Evolutionary conservation across 2,888 invertebrate genomes (phyloP), one percentile per base, ranked within the genome.

Genomic region (Cheilosia pagana): DNA sequence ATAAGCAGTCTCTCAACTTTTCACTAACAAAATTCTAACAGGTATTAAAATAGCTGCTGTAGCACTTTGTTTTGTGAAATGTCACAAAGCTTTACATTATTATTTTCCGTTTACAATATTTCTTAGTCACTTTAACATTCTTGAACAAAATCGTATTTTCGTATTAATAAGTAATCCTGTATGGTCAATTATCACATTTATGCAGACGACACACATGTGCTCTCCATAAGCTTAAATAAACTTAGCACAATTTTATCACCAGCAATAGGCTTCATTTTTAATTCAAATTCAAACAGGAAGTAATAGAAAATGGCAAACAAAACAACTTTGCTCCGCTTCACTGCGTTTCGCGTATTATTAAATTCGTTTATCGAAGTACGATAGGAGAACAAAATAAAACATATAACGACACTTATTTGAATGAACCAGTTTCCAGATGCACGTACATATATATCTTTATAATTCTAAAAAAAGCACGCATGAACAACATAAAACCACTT

Each of bases 221-320:
- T 50, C 21, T n/a, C 48, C 48, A 48, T 35, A 31, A 35, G n/a
- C 35, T 16, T 35, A 28, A 31, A 28, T 62, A 50, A 50, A 25
- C 28, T 55, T 45, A 55, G 62, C 60, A 45, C 55, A 53, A 21
- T 48, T 63, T 55, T 63, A 45, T 53, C 41, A n/a, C 52, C 8
- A 21, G 55, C 45, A 45, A 25, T 53, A 21, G 43, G 35, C 10
- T 19, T n/a, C n/a, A 50, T 31, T 31, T 60, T 60, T 67, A 48
- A 41, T 81, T 68, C 10, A 12, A 78, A 62, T 79, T 79, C 57
- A n/a, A 83, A 70, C 79, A 75, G 83, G 83, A 83, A 83, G 78
- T 78, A 63, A 65, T 52, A 35, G 19, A 4, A n/a, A 68, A 60
- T 65, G 31, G 31, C 25, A 78, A 83, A 74, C 63, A 63, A 63